A percentile compares a stretch with the other conserved stretches of the same genome.
Evolutionary conservation across 64 coral and sea anemone genomes (phyloP).

Genomic region (Dendrophyllia cribrosa): DNA sequence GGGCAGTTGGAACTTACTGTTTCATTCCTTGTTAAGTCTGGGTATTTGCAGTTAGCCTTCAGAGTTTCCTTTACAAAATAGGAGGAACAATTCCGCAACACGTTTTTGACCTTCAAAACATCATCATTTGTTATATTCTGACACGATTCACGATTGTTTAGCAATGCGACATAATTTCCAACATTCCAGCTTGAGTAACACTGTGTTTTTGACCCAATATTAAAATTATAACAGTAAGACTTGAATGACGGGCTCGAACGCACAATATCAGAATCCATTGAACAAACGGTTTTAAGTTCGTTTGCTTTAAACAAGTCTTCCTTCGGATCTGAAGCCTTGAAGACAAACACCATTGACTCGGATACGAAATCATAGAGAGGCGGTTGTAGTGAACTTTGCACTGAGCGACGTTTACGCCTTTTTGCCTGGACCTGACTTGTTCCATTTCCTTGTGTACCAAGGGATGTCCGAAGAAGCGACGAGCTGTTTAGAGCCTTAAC

Average conservation of each 20-base stretch:
- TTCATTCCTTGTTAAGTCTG: background rate
- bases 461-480: no score
- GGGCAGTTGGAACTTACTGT: background rate
- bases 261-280: constrained; percentile 64
- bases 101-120: constrained; percentile 38
- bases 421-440: background rate
- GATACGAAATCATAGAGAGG: background rate
- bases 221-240: background rate
- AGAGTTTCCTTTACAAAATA: constrained; percentile 63
- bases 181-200: constrained; percentile 59
- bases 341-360: constrained; percentile 40
- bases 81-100: constrained; percentile 55
- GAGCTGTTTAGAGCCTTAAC: no score
- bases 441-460: no score
- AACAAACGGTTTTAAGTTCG: constrained; percentile 72
- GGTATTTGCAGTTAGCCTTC: background rate
- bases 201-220: background rate
- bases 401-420: background rate
- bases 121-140: constrained; percentile 73
- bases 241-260: constrained; percentile 3
- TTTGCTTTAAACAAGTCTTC: constrained; percentile 54
- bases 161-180: constrained; percentile 69
- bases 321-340: constrained; percentile 49
- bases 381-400: background rate
- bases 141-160: constrained; percentile 64